phyloP scores from a whole-genome alignment of 2,113 vertebrate species.

The Tor tambroides region DNA sequence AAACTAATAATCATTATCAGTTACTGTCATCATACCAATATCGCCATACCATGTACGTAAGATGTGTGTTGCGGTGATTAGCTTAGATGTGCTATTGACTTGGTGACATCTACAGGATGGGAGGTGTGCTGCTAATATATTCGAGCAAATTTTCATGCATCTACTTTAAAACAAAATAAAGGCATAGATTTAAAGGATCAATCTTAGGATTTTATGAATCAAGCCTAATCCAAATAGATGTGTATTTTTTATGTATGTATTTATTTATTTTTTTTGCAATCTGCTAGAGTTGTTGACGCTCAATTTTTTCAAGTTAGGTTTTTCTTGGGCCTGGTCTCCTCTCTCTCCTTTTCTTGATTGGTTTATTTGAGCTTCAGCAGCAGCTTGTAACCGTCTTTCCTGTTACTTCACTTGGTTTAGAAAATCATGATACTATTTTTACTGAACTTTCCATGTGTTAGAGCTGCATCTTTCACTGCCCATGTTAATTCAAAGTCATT shows the following conservation, averaged over 20 bases:
- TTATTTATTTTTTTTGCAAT: neutral
- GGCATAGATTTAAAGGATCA: neutral
- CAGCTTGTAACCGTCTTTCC: neutral
- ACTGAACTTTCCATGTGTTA: neutral
- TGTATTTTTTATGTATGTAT: neutral
- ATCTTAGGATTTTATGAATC: neutral
- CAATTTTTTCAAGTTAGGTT: neutral
- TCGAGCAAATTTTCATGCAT: neutral
- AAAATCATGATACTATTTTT: neutral
- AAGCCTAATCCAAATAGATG: neutral
- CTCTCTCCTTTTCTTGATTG: neutral
- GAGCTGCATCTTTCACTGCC: neutral
- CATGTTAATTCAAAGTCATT: neutral
- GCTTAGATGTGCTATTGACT: neutral
- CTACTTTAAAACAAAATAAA: neutral
- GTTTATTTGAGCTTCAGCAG: no score
- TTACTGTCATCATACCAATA: neutral
- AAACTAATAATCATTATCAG: neutral
- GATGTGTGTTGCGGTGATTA: neutral
- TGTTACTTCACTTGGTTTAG: neutral
- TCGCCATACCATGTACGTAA: neutral
- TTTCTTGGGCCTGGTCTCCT: neutral
- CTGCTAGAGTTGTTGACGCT: neutral
- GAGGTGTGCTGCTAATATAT: neutral
- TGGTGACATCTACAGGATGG: slow-evolving; percentile 8